phyloP scores from a whole-genome alignment of 1,140 invertebrate species.

The Drosophila lowei region DNA sequence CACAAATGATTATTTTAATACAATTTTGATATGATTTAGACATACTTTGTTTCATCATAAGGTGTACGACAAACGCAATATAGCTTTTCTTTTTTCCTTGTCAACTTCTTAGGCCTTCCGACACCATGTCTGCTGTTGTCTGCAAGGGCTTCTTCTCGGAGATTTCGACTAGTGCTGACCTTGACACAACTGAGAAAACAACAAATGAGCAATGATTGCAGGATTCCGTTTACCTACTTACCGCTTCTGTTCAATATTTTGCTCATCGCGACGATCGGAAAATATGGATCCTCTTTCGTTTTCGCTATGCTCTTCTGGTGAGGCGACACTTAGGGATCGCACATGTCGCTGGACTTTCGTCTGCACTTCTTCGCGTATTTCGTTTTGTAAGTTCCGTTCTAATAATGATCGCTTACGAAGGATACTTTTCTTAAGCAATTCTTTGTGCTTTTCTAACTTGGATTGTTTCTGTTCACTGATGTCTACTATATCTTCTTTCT shows the following conservation, averaged over 20 bases:
- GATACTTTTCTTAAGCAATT: constrained; percentile 96
- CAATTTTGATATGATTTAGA: background rate
- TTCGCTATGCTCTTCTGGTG: constrained; percentile 66
- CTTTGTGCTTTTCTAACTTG: constrained; percentile 88
- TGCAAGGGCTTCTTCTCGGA: background rate
- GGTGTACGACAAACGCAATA: constrained; percentile 97
- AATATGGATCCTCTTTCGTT: constrained; percentile 41
- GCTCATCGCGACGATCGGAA: constrained; percentile 44
- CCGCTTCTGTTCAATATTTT: constrained; percentile 49
- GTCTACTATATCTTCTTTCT: constrained; percentile 35
- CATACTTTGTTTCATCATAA: constrained; percentile 95
- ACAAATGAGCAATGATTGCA: background rate
- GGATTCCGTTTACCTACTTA: constrained; percentile 1
- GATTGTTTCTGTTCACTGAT: constrained; percentile 53
- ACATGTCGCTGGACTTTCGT: constrained; percentile 80
- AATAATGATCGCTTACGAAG: constrained; percentile 94
- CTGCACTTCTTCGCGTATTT: constrained; percentile 92
- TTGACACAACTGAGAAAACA: constrained; percentile 21
- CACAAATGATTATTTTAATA: background rate
- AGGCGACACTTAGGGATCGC: constrained; percentile 77
- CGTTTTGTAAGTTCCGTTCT: constrained; percentile 95
- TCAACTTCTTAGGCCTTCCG: constrained; percentile 77
- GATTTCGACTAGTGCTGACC: constrained; percentile 11
- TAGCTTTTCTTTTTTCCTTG: constrained; percentile 89
- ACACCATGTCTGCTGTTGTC: constrained; percentile 53